These are phyloP conservation scores for Encarsia formosa DNA, from an alignment of 2,888 invertebrate species.

Conservation along the genomic window DNA sequence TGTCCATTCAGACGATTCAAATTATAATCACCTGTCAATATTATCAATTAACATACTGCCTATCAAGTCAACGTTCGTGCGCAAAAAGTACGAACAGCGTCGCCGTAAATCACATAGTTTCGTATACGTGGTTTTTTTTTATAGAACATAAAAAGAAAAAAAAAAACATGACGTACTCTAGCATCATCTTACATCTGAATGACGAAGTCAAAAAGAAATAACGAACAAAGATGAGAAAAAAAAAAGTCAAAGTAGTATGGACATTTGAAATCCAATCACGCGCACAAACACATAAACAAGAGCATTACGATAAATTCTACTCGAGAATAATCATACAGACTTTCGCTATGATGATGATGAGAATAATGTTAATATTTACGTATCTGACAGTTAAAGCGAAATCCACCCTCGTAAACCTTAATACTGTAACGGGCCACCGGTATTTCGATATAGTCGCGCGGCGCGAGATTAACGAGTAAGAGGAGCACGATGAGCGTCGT, in stretches of 20 bases:
- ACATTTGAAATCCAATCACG: slow-evolving; percentile 2
- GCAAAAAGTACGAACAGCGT: background rate
- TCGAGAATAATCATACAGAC: slow-evolving; percentile 25
- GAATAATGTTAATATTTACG: slow-evolving; percentile 45
- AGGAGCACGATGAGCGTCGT: slow-evolving; percentile 35
- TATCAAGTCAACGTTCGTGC: background rate
- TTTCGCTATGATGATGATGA: slow-evolving; percentile 38
- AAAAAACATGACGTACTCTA: too few species aligned
- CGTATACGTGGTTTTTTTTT: slow-evolving; percentile 9
- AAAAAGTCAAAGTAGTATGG: background rate
- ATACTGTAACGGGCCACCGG: slow-evolving; percentile 52
- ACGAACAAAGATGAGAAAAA: background rate
- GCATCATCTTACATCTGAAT: too few species aligned
- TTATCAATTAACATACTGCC: slow-evolving; percentile 20
- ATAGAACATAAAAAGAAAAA: background rate
- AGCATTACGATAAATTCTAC: slow-evolving; percentile 18
- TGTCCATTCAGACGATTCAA: too few species aligned
- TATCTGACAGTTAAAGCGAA: slow-evolving; percentile 52
- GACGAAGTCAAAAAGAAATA: background rate
- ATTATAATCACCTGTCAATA: too few species aligned
- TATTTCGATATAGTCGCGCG: slow-evolving; percentile 46
- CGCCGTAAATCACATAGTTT: slow-evolving; percentile 7
- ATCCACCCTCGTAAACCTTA: slow-evolving; percentile 51
- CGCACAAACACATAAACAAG: slow-evolving; percentile 7
- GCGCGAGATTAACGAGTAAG: background rate